Evolutionary conservation across 2,888 invertebrate genomes (phyloP).

Genomic region (Geotrupes spiniger): DNA sequence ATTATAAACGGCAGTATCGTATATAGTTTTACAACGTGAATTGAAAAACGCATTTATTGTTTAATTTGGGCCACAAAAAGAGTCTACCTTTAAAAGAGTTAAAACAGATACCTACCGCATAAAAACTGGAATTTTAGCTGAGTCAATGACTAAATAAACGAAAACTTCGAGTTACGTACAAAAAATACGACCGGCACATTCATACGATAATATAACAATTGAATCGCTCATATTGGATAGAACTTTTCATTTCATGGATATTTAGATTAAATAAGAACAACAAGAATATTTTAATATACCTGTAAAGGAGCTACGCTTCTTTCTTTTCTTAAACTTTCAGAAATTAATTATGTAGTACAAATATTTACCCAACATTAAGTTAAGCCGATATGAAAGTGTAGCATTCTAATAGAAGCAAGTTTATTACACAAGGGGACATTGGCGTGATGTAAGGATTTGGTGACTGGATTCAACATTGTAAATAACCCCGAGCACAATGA

Average conservation of each 20-base stretch:
- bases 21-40: no score
- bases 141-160: slow-evolving; percentile 5
- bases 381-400: slow-evolving; percentile 1
- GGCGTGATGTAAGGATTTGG: slow-evolving; percentile 17
- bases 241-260: slow-evolving; percentile 14
- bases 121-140: slow-evolving; percentile 3
- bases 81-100: no score
- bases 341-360: slow-evolving; percentile 3
- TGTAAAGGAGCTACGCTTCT: no score
- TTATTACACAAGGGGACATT: slow-evolving; percentile 13
- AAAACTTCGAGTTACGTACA: slow-evolving; percentile 7
- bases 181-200: slow-evolving; percentile 14
- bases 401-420: slow-evolving; percentile 33
- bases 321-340: neutral
- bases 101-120: neutral
- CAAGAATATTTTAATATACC: neutral
- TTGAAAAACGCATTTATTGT: no score
- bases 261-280: slow-evolving; percentile 7
- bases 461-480: slow-evolving; percentile 20
- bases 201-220: slow-evolving; percentile 18
- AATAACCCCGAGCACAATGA: slow-evolving; percentile 18
- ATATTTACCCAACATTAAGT: neutral
- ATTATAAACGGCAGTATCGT: no score
- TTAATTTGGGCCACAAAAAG: no score
- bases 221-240: slow-evolving; percentile 21